These are phyloP conservation scores for Borostomias antarcticus DNA, from an alignment of 2,797 vertebrate genomes.

Conservation along the genomic window DNA sequence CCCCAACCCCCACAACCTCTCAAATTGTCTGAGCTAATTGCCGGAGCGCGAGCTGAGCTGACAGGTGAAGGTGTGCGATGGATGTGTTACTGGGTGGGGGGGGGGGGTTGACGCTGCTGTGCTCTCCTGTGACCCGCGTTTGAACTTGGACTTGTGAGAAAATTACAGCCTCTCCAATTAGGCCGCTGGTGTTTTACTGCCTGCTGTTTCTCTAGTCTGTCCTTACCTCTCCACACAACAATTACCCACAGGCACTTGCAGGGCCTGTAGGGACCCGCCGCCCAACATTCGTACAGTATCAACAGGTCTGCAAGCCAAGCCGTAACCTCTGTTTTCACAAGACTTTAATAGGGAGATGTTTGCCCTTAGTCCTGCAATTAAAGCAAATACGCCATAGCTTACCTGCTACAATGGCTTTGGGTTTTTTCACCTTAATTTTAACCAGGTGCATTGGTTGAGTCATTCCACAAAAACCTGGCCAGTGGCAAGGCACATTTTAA, in stretches of 20 bases:
- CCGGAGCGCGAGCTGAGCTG: constrained; percentile 65
- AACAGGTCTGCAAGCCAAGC: constrained; percentile 35
- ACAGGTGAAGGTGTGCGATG: constrained; percentile 70
- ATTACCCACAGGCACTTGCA: constrained; percentile 63
- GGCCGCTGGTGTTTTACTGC: constrained; percentile 59
- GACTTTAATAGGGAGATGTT: constrained; percentile 47
- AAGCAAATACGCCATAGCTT: constrained; percentile 20
- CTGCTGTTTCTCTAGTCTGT: constrained; percentile 59
- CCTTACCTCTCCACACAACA: constrained; percentile 64
- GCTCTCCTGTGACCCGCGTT: constrained; percentile 61
- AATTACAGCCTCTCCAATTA: constrained; percentile 73
- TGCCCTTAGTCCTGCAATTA: constrained; percentile 49
- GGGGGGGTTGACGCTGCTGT: constrained; percentile 7
- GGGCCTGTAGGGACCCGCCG: constrained; percentile 70
- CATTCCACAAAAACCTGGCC: constrained; percentile 16
- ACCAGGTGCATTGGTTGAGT: constrained; percentile 36
- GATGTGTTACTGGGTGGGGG: constrained; percentile 49
- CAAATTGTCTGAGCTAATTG: constrained; percentile 57
- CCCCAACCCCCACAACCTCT: constrained; percentile 21
- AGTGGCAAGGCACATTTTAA: constrained; percentile 9
- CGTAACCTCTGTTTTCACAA: constrained; percentile 42
- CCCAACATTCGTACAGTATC: constrained; percentile 21
- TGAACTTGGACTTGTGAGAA: constrained; percentile 75
- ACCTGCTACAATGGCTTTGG: constrained; percentile 22
- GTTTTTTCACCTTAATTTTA: constrained; percentile 30